A percentile compares a stretch with the other conserved stretches of the same genome.
phyloP scores from a whole-genome alignment of 2,113 vertebrate species.

The Ailuropoda melanoleuca region DNA sequence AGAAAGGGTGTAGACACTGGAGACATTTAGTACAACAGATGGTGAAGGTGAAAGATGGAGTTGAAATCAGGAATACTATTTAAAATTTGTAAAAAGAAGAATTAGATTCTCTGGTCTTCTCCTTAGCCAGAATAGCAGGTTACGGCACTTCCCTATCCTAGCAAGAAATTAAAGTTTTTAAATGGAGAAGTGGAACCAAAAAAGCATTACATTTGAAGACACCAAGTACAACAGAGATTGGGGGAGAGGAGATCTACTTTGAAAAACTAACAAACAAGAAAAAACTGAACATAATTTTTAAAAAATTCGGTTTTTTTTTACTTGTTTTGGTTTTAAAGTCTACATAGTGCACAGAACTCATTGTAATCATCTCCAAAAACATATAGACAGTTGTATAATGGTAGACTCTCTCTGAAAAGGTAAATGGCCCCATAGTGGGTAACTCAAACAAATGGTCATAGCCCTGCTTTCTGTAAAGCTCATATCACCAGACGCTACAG shows the following conservation, averaged over 20 bases:
- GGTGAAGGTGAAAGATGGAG: not conserved
- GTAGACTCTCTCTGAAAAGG: not conserved
- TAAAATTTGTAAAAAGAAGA: not conserved
- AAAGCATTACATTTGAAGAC: not conserved
- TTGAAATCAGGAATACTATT: not conserved
- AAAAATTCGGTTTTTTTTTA: not conserved
- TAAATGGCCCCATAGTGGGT: not conserved
- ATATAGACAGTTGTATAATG: not conserved
- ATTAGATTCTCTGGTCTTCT: not conserved
- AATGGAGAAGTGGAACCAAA: not conserved
- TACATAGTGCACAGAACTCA: not conserved
- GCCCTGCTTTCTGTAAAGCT: not conserved
- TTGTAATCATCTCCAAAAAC: not conserved
- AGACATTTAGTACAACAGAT: not conserved
- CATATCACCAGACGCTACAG: not conserved
- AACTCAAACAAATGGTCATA: not conserved
- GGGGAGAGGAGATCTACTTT: not conserved
- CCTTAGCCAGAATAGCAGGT: not conserved
- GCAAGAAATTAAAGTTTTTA: not conserved
- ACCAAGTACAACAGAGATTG: not conserved
- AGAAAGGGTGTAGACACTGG: not conserved
- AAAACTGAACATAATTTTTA: no score
- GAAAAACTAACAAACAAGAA: not conserved
- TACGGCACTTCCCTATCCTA: not conserved
- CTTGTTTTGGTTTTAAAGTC: not conserved